Conservation (phyloP, 1,140 invertebrate species). For the Geopemphigus sp. region DNA sequence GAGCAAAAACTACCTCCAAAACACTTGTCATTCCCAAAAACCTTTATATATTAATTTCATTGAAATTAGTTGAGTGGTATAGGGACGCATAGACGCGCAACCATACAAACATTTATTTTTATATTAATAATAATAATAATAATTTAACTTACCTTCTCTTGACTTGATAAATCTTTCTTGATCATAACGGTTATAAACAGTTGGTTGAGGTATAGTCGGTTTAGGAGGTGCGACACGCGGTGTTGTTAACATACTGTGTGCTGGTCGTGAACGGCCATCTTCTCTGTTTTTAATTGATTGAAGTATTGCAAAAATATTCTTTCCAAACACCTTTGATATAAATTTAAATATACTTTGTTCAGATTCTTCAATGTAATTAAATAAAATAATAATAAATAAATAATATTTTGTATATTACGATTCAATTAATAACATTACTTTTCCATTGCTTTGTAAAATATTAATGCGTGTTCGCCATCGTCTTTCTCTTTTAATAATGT, state of each 20-base stretch:
- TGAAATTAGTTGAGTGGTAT: no score
- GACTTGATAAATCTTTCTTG: slow-evolving; percentile 92
- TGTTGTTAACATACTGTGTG: slow-evolving; percentile 64
- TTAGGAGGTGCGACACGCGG: slow-evolving; percentile 67
- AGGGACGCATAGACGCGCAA: no score
- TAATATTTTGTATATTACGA: background rate
- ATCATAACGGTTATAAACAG: slow-evolving; percentile 95
- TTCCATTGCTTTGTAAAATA: slow-evolving; percentile 91
- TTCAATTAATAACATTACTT: slow-evolving; percentile 60
- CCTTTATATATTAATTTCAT: no score
- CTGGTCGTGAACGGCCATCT: slow-evolving; percentile 70
- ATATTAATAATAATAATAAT: background rate
- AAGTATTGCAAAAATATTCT: slow-evolving; percentile 90
- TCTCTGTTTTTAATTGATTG: slow-evolving; percentile 90
- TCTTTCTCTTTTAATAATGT: slow-evolving; percentile 90
- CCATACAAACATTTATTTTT: no score
- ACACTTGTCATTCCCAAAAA: no score
- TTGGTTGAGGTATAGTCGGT: slow-evolving; percentile 66
- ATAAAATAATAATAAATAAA: background rate
- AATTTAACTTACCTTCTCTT: slow-evolving; percentile 67
- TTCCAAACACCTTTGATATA: slow-evolving; percentile 66
- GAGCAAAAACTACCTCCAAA: no score
- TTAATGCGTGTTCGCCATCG: slow-evolving; percentile 94
- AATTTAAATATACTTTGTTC: background rate
- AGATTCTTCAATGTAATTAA: background rate